Evolutionary conservation across 2,797 vertebrate genomes (phyloP), one percentile per base, ranked within the genome.

Genomic region (Balearica regulorum): DNA sequence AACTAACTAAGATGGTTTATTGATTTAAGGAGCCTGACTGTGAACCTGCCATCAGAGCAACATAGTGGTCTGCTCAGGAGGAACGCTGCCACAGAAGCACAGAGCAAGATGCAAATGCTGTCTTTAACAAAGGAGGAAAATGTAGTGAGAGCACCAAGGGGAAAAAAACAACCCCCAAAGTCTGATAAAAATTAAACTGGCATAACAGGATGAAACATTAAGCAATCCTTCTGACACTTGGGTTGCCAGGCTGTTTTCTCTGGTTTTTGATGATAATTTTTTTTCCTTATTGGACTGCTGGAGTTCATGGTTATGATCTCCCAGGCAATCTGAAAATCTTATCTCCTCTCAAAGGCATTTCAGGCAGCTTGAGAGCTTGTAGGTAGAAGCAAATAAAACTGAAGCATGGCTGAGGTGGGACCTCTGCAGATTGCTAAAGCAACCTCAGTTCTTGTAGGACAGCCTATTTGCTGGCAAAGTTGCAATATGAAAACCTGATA

Each of bases 401-500:
- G 65, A 95, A 92, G 82, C 82, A 43, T 43, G 43, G 43, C 43
- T 43, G 43, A 43, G 43, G 43, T 43, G 43, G 43, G 68, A 73
- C 68, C 82, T 86, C 54, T 65, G 80, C 76, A 92, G 80, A 91
- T 84, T 80, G 83, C 84, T 39, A 77, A 85, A 89, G 76, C 77
- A 75, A 84, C 44, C 62, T 92, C 76, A 35, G 53, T 92, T 96
- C 82, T 64, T 72, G 37, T 57, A 86, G 72, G 80, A 79, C 64
- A 75, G 68, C 60, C 58, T 80, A 83, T 85, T 94, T 95, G 92
- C 76, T 90, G 69, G 58, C 58, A 79, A 90, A 91, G 61, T 58
- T 82, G 79, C 91, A 86, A 75, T 86, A 94, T 61, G 87, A 93
- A 96, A 97, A 91, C 65, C 65, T 94, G 72, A 96, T 96, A 89